phyloP scores from a whole-genome alignment of 2,113 vertebrate species.

The Ageneiosus marmoratus region DNA sequence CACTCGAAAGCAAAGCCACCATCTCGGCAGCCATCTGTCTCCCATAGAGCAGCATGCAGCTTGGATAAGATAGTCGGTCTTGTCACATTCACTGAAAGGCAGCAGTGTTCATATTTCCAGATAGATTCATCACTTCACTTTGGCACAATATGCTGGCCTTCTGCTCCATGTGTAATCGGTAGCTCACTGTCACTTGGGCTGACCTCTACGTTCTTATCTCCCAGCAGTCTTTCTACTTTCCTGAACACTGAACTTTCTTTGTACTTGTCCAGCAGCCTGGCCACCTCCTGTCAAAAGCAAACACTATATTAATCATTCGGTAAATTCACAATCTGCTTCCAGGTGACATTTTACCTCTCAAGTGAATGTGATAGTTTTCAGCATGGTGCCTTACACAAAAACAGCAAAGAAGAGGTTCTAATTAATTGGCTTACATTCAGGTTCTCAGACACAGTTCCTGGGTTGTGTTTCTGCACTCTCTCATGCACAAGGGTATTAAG shows the following conservation, averaged over 20 bases:
- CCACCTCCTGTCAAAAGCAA: constrained; percentile 56
- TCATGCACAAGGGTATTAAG: constrained; percentile 57
- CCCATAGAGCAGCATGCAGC: background rate
- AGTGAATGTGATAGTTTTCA: background rate
- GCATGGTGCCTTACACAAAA: constrained; percentile 7
- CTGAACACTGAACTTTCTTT: constrained; percentile 57
- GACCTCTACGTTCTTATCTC: constrained; percentile 51
- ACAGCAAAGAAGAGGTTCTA: background rate
- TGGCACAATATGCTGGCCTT: background rate
- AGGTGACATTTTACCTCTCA: constrained; percentile 2
- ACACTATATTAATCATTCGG: background rate
- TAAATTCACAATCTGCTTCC: constrained; percentile 4
- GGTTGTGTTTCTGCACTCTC: constrained; percentile 53
- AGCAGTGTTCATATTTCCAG: constrained; percentile 1
- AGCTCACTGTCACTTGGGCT: constrained; percentile 23
- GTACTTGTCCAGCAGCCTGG: constrained; percentile 60
- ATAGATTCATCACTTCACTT: constrained; percentile 25
- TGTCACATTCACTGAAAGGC: constrained; percentile 22
- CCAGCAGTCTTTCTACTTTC: constrained; percentile 65
- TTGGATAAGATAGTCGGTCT: constrained; percentile 18
- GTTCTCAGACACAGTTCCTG: constrained; percentile 63
- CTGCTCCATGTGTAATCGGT: constrained; percentile 48
- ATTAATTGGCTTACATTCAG: constrained; percentile 62
- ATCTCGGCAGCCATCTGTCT: background rate
- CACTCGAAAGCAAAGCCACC: background rate